Evolutionary conservation across 2,888 invertebrate species (phyloP), one percentile per base, ranked within the genome.

Genomic region (Cryptus viduatorius): DNA sequence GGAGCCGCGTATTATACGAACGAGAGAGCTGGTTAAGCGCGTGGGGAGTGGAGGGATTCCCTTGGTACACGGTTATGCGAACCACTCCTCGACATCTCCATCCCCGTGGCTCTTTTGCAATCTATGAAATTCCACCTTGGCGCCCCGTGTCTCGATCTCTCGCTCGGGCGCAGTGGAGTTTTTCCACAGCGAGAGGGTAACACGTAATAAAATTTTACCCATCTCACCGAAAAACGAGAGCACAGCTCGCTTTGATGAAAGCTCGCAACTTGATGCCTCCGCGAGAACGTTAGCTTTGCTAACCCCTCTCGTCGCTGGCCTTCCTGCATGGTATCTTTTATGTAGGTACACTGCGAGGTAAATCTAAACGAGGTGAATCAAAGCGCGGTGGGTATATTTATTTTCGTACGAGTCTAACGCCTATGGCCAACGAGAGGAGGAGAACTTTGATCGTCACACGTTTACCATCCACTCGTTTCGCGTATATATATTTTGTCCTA

Each of bases 91-190:
- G 48, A 48, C 48, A 48, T 48, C 48, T 48, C 4, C 1, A 37
- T 48, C 48, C n/a, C 48, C n/a, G 48, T 48, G n/a, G 48, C 48
- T 48, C 48, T 48, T 48, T 48, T 48, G 48, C 48, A 48, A 48
- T 48, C n/a, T n/a, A n/a, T 12, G 48, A n/a, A 48, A 48, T 48
- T 7, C 48, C 12, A 10, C 48, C 14, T 24, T 24, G 24, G 24
- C 48, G 12, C 48, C 48, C 37, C 37, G 37, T 37, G 37, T 37
- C 14, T 48, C 48, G 48, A 10, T 48, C 48, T 48, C 48, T 12
- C 48, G n/a, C 10, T 48, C 48, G 48, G 10, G n/a, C 48, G n/a
- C 37, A 37, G 4, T 8, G 37, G 37, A 37, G 37, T 8, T 37
- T 37, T 37, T 37, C 37, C 37, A 37, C 37, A 8, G 37, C 10